Evolutionary conservation across 2,888 invertebrate genomes (phyloP), one percentile per base, ranked within the genome.

Genomic region (Pristionchus fissidentatus): DNA sequence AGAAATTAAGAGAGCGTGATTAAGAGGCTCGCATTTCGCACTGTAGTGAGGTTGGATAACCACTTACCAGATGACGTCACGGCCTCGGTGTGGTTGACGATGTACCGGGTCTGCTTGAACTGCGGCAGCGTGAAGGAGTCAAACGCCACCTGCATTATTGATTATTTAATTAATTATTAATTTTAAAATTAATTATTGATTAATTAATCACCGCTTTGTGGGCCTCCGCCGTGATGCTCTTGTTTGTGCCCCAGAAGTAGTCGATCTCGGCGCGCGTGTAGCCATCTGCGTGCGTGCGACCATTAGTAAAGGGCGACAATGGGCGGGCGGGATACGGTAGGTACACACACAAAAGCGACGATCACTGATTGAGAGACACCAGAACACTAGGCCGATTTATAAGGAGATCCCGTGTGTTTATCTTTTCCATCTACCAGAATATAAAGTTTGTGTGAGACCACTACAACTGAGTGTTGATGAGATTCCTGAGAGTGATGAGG

Each of bases 181-280:
- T 15, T 32, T 13, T 73, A 41, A 29, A 7, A 19, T 29, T 73
- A 41, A 15, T n/a, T n/a, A n/a, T n/a, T n/a, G n/a, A n/a, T n/a
- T n/a, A n/a, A n/a, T n/a, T n/a, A n/a, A n/a, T n/a, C n/a, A n/a
- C 70, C 29, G 73, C 52, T 10, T 55, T 83, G 62, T 86, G 90
- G 29, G 92, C 91, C 19, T 93, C 46, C 57, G 91, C 90, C n/a
- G n/a, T n/a, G 4, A 93, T 91, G 52, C 90, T 88, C 70, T 91
- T 91, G 49, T 86, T 87, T 66, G 92, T 91, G 82, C 93, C 92
- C 94, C 94, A 94, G 86, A 92, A 92, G 89, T 93, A 92, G 41
- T 93, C 92, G 49, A 94, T 93, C 86, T 94, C 94, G n/a, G 92
- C 91, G 88, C 93, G 93, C 29, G 93, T 93, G 88, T 94, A 94